phyloP scores from a whole-genome alignment of 1,140 invertebrate genomes.

The Drosophila tristis region DNA sequence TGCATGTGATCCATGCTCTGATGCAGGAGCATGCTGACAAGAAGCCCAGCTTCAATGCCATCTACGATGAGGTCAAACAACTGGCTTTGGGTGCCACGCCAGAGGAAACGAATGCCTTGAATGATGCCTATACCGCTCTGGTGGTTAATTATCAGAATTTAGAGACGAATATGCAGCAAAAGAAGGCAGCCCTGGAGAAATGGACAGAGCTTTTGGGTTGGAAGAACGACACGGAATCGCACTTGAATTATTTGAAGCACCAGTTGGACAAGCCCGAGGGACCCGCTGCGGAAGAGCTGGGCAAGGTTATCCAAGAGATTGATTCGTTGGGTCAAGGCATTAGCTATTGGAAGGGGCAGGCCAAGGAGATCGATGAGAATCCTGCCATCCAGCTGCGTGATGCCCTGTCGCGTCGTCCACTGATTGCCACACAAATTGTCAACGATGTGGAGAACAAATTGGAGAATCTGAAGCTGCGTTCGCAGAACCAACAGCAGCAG shows the following conservation, averaged over 20 bases:
- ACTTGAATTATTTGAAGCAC: conserved; percentile 91
- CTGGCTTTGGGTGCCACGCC: conserved; percentile 88
- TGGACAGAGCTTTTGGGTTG: conserved; percentile 93
- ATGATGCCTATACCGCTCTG: conserved; percentile 90
- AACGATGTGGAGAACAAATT: conserved; percentile 89
- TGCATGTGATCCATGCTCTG: conserved; percentile 91
- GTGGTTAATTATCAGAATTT: conserved; percentile 91
- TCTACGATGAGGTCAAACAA: conserved; percentile 93
- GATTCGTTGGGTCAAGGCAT: conserved; percentile 88
- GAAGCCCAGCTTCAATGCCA: conserved; percentile 89
- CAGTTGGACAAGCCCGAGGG: conserved; percentile 90
- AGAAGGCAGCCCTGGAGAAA: conserved; percentile 91
- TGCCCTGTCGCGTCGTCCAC: conserved; percentile 87
- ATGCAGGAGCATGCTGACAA: conserved; percentile 93
- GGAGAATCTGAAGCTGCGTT: conserved; percentile 87
- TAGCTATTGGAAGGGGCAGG: conserved; percentile 88
- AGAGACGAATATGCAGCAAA: conserved; percentile 90
- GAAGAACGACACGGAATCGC: conserved; percentile 92
- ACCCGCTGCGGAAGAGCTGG: conserved; percentile 87
- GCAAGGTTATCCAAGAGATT: conserved; percentile 88
- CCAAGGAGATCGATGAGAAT: conserved; percentile 88
- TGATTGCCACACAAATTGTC: conserved; percentile 88
- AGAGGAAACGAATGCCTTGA: conserved; percentile 89
- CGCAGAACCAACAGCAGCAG: conserved; percentile 88
- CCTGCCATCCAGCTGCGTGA: conserved; percentile 89